Evolutionary conservation across 35 echinoderm and acorn worm species (phyloP).

Genomic region (Heliocidaris tuberculata): DNA sequence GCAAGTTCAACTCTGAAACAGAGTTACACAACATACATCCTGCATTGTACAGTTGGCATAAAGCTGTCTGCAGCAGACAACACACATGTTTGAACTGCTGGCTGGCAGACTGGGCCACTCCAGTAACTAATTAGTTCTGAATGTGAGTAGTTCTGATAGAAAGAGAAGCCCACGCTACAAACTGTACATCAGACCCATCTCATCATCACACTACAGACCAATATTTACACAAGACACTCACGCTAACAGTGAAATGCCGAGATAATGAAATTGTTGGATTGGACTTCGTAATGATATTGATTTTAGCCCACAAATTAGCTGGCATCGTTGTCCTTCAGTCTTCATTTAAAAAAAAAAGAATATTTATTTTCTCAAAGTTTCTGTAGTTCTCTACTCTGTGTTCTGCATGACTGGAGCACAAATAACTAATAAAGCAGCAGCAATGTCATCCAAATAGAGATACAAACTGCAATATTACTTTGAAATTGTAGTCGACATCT

Average conservation of each 20-base stretch:
- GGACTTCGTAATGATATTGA: conserved; percentile 27
- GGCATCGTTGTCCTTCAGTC: not conserved
- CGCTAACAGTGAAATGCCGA: not conserved
- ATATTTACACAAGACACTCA: conserved; percentile 28
- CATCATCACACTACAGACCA: not conserved
- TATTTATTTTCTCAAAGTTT: not conserved
- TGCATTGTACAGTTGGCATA: not conserved
- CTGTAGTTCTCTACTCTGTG: not conserved
- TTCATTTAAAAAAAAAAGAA: not conserved
- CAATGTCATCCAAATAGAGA: not conserved
- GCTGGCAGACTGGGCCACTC: not conserved
- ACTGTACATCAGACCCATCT: not conserved
- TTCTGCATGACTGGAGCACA: not conserved
- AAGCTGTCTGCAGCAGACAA: not conserved
- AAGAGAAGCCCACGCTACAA: not conserved
- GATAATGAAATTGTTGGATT: conserved; percentile 20
- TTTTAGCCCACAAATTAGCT: conserved; percentile 14
- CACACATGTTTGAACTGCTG: not conserved
- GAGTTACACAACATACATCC: too few species aligned
- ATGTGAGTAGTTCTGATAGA: not conserved
- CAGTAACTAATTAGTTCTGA: not conserved
- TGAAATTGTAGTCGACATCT: not conserved
- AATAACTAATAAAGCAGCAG: not conserved
- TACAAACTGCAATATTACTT: not conserved
- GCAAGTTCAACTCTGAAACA: too few species aligned